Evolutionary conservation across 1,140 invertebrate genomes (phyloP).

Genomic region (Parapsyche elsis): DNA sequence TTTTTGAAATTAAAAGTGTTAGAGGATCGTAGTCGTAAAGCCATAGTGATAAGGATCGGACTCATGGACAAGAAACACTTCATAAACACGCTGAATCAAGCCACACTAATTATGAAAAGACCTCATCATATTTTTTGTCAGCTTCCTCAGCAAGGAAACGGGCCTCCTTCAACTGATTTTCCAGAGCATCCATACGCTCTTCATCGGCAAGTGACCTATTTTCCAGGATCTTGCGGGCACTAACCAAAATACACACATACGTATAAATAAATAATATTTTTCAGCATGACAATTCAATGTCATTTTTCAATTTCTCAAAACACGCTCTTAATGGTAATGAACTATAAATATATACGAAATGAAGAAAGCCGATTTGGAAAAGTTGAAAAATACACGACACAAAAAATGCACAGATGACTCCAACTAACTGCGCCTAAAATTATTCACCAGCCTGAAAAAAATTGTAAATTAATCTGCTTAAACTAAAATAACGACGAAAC

Average conservation of each 20-base stretch:
- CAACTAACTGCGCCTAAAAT: neutral
- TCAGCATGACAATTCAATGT: too few species aligned
- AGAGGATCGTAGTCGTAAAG: too few species aligned
- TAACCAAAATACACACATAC: slow-evolving; percentile 63
- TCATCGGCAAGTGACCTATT: slow-evolving; percentile 99
- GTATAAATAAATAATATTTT: neutral
- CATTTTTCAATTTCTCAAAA: too few species aligned
- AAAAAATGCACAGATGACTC: neutral
- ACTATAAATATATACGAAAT: neutral
- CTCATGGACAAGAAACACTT: too few species aligned
- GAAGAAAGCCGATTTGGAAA: neutral
- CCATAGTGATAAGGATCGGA: too few species aligned
- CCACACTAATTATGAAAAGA: slow-evolving; percentile 65
- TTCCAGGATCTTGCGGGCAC: slow-evolving; percentile 99
- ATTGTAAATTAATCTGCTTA: neutral
- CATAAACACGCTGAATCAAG: neutral
- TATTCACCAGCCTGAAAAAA: neutral
- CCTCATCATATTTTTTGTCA: slow-evolving; percentile 99
- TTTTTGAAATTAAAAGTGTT: too few species aligned
- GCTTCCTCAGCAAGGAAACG: slow-evolving; percentile 99
- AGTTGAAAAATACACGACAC: neutral
- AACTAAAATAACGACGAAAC: neutral
- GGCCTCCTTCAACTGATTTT: slow-evolving; percentile 99
- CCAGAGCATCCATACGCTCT: slow-evolving; percentile 99
- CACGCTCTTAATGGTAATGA: too few species aligned